These are phyloP conservation scores for Portunus trituberculatus DNA, from an alignment of 1,140 invertebrate genomes.

Conservation along the genomic window DNA sequence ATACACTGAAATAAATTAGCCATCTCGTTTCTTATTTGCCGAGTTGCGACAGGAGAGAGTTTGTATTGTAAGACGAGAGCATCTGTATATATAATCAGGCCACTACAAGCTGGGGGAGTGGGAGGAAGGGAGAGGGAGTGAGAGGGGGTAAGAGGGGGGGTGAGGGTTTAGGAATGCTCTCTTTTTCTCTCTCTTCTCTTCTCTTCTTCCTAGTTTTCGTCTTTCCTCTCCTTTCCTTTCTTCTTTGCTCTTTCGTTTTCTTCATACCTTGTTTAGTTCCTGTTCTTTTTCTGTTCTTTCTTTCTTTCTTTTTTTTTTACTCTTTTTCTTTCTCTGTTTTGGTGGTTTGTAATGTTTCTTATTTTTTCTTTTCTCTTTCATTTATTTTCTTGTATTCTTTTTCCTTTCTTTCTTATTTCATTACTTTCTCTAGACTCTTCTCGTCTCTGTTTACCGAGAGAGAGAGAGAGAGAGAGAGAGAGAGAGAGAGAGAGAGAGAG, in stretches of 20 bases:
- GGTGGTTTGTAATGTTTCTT: not conserved
- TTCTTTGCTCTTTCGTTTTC: not conserved
- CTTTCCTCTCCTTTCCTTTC: not conserved
- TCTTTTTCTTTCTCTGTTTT: not conserved
- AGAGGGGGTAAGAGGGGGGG: no score
- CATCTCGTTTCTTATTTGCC: constrained; percentile 33
- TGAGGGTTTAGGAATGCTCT: not conserved
- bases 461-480: no score
- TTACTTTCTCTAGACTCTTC: no score
- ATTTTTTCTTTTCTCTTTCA: no score
- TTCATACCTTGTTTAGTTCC: no score
- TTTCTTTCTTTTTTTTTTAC: not conserved
- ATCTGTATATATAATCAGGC: constrained; percentile 48
- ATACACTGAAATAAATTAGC: constrained; percentile 49
- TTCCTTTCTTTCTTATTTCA: no score
- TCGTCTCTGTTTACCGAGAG: no score
- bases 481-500: no score
- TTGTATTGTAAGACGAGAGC: constrained; percentile 54
- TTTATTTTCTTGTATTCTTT: no score
- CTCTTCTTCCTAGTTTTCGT: not conserved
- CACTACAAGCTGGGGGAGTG: not conserved
- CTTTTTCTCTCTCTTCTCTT: not conserved
- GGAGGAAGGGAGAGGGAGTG: no score
- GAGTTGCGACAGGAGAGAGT: constrained; percentile 28
- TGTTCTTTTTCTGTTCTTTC: no score